These are phyloP conservation scores for Apamea crenata DNA, from an alignment of 2,888 invertebrate genomes.

Conservation along the genomic window DNA sequence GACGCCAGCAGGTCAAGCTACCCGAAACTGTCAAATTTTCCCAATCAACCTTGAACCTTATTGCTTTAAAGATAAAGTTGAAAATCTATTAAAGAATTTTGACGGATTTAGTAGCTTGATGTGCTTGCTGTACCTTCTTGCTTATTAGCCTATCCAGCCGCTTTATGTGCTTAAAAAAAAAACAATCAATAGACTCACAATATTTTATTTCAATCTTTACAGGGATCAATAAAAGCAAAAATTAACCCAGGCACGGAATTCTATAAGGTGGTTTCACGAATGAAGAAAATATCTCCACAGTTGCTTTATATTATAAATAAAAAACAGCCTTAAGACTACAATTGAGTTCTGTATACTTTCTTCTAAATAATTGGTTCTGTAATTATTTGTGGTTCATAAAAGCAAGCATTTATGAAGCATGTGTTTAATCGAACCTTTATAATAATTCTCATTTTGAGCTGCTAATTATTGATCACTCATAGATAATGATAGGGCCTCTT, in stretches of 20 bases:
- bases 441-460: neutral
- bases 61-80: too few relatives aligned
- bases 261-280: constrained; percentile 72
- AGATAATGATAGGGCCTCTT: neutral
- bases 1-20: too few relatives aligned
- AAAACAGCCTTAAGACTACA: constrained; percentile 37
- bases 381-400: neutral
- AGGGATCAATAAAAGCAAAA: constrained; percentile 75
- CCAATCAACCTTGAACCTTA: too few relatives aligned
- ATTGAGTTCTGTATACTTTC: neutral
- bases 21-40: too few relatives aligned
- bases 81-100: too few relatives aligned
- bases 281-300: constrained; percentile 77
- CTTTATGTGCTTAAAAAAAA: neutral
- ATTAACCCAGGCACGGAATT: constrained; percentile 78
- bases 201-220: constrained; percentile 36
- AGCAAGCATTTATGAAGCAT: neutral
- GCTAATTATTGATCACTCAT: neutral
- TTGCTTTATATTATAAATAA: constrained; percentile 82
- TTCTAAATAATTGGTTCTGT: neutral
- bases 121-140: neutral
- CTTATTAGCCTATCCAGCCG: neutral
- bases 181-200: neutral
- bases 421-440: neutral
- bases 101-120: too few relatives aligned